A percentile compares a stretch with the other conserved stretches of the same genome.
Conservation (phyloP, 2,113 vertebrate species). For the Istiophorus platypterus region DNA sequence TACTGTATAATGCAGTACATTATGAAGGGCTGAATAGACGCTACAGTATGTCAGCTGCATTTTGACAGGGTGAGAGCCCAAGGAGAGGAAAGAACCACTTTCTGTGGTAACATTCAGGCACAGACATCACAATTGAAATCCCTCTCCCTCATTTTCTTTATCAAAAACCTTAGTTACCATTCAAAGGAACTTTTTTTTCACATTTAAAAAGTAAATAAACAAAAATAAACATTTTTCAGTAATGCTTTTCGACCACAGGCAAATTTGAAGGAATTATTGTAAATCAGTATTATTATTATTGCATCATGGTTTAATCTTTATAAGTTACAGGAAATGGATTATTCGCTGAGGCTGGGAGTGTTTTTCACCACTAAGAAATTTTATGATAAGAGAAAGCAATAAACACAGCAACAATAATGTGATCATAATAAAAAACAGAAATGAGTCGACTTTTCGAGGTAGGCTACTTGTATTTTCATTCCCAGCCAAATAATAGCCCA, state of each 20-base stretch:
- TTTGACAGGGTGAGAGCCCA: not conserved
- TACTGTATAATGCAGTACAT: not conserved
- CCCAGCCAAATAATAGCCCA: too few species aligned
- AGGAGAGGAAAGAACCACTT: not conserved
- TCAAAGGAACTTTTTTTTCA: too few species aligned
- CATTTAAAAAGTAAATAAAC: too few species aligned
- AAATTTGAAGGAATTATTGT: too few species aligned
- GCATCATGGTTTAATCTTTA: not conserved
- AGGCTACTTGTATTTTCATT: too few species aligned
- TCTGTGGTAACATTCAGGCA: not conserved
- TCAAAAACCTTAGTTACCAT: too few species aligned
- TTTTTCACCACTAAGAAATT: too few species aligned
- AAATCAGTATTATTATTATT: not conserved
- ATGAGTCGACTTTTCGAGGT: too few species aligned
- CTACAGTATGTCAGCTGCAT: constrained; percentile 1
- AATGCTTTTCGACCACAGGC: too few species aligned
- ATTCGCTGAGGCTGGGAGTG: not conserved
- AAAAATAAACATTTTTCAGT: too few species aligned
- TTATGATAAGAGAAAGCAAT: not conserved
- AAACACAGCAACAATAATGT: not conserved
- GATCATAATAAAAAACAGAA: too few species aligned
- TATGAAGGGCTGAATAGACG: not conserved
- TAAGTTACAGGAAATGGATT: not conserved
- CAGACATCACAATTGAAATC: not conserved
- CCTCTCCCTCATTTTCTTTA: too few species aligned